These are phyloP conservation scores for Labrus mixtus DNA, from an alignment of 2,113 vertebrate species.

Conservation along the genomic window DNA sequence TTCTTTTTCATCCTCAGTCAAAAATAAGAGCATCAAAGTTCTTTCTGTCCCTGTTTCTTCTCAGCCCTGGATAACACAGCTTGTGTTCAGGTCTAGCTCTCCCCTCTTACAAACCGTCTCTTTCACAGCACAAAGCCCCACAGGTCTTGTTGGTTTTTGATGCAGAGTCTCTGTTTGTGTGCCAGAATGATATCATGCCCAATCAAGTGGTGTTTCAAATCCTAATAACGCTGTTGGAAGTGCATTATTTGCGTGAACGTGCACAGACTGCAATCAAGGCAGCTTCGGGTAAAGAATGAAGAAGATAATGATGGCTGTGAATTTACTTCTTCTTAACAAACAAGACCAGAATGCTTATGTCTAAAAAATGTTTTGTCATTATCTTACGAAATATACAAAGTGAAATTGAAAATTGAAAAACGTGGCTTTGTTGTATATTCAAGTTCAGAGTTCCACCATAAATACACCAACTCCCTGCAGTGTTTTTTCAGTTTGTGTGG, in stretches of 20 bases:
- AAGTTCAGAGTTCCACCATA: conserved; percentile 30
- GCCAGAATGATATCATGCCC: conserved; percentile 83
- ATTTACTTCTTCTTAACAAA: conserved; percentile 46
- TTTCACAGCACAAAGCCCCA: conserved; percentile 64
- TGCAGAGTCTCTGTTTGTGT: conserved; percentile 80
- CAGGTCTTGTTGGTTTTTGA: conserved; percentile 76
- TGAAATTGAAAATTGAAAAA: conserved; percentile 44
- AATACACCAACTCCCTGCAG: conserved; percentile 59
- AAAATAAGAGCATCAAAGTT: conserved; percentile 72
- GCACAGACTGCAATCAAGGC: conserved; percentile 81
- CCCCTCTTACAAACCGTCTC: conserved; percentile 40
- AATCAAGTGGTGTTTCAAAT: conserved; percentile 86
- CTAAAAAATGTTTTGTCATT: conserved; percentile 9
- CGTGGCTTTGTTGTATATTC: conserved; percentile 50
- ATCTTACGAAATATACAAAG: conserved; percentile 24
- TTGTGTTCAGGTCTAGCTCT: conserved; percentile 44
- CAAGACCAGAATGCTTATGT: conserved; percentile 18
- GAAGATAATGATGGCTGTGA: conserved; percentile 72
- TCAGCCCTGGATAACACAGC: conserved; percentile 65
- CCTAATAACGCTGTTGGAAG: conserved; percentile 85
- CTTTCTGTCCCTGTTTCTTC: conserved; percentile 73
- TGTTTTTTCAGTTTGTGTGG: conserved; percentile 55
- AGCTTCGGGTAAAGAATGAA: conserved; percentile 65
- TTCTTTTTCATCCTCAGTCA: conserved; percentile 75
- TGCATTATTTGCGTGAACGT: conserved; percentile 84